Percentiles rank a stretch among this genome's conserved stretches.
These are phyloP conservation scores for Pharmacophagus antenor DNA, from an alignment of 2,888 invertebrate species.

Conservation along the genomic window DNA sequence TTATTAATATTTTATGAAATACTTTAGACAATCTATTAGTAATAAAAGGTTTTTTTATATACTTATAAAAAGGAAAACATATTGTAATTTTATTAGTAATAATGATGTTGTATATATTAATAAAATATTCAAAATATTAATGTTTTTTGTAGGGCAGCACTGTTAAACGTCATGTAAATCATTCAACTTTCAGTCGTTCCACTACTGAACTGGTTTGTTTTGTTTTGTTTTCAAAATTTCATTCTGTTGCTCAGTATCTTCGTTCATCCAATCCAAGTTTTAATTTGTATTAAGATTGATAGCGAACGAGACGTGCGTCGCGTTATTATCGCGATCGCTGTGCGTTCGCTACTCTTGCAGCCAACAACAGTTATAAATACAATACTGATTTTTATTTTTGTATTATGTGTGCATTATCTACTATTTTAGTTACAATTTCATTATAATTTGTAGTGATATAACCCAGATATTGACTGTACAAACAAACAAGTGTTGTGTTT, in stretches of 20 bases:
- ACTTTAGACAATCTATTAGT: too few species aligned
- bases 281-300: slow-evolving; percentile 47
- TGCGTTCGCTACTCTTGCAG: slow-evolving; percentile 69
- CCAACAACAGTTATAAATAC: slow-evolving; percentile 35
- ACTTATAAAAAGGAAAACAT: too few species aligned
- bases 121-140: not conserved
- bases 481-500: slow-evolving; percentile 67
- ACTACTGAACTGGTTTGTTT: slow-evolving; percentile 24
- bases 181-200: slow-evolving; percentile 14
- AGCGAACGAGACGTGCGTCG: slow-evolving; percentile 70
- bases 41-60: too few species aligned
- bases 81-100: too few species aligned
- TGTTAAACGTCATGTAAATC: slow-evolving; percentile 9
- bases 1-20: too few species aligned
- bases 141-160: slow-evolving; percentile 7
- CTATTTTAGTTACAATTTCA: slow-evolving; percentile 22
- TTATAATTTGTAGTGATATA: slow-evolving; percentile 33
- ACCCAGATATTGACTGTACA: slow-evolving; percentile 43
- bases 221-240: slow-evolving; percentile 34
- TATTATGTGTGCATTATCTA: slow-evolving; percentile 30
- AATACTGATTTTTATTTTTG: slow-evolving; percentile 31
- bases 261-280: slow-evolving; percentile 33
- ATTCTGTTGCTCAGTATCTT: slow-evolving; percentile 17
- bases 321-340: slow-evolving; percentile 63
- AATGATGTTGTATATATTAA: too few species aligned